A percentile compares a stretch with the other conserved stretches of the same genome.
Conservation (phyloP, 2,888 invertebrate species). For the Herminia tarsipennalis region DNA sequence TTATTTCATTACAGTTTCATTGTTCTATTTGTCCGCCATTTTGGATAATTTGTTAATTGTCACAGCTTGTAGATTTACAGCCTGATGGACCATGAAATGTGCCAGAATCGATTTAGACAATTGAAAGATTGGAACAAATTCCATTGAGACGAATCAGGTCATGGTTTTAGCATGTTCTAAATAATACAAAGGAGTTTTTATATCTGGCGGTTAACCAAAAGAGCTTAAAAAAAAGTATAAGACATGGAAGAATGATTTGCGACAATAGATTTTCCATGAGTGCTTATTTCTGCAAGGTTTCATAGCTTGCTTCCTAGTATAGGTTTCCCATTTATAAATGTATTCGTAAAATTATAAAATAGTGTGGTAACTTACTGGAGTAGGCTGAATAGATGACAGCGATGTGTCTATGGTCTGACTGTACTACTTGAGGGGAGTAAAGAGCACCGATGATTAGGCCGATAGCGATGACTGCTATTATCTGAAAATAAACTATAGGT, state of each 20-base stretch:
- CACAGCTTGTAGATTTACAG: slow-evolving; percentile 18
- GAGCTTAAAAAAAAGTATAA: neutral
- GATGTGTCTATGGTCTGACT: slow-evolving; percentile 83
- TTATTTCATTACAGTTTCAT: neutral
- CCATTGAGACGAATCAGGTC: slow-evolving; percentile 59
- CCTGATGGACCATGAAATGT: slow-evolving; percentile 31
- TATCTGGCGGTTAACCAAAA: neutral
- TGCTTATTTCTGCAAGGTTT: neutral
- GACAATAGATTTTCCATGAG: neutral
- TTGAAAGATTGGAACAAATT: slow-evolving; percentile 67
- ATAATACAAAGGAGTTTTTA: neutral
- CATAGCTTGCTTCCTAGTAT: no score
- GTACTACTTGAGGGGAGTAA: slow-evolving; percentile 82
- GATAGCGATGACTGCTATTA: slow-evolving; percentile 86
- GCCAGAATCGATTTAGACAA: slow-evolving; percentile 38
- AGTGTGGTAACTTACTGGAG: slow-evolving; percentile 71
- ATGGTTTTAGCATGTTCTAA: slow-evolving; percentile 37
- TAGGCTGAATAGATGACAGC: slow-evolving; percentile 89
- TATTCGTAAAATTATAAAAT: no score
- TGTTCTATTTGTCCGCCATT: slow-evolving; percentile 12
- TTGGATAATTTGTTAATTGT: slow-evolving; percentile 39
- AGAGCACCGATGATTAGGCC: slow-evolving; percentile 88
- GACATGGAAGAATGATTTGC: slow-evolving; percentile 8
- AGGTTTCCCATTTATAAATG: no score
- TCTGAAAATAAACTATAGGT: slow-evolving; percentile 67